Conservation (phyloP, 2,113 vertebrate species). For the Nicator chloris region DNA sequence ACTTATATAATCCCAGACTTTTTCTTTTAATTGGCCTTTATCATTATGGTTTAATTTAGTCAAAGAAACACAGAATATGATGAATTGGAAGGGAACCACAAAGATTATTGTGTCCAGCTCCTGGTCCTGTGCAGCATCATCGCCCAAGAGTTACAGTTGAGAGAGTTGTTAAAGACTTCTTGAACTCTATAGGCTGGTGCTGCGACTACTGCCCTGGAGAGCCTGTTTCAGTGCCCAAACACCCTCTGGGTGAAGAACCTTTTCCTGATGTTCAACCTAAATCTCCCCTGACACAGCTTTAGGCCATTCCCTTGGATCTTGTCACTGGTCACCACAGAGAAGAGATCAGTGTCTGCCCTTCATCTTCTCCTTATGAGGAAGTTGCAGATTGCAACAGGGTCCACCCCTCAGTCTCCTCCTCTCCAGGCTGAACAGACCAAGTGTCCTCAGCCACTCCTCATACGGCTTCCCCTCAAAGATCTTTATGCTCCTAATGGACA, state of each 20-base stretch:
- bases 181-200: background rate
- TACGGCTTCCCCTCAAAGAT: background rate
- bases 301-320: background rate
- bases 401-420: background rate
- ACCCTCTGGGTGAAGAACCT: background rate
- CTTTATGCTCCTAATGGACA: accelerated
- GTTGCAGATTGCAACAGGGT: background rate
- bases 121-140: background rate
- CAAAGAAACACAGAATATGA: background rate
- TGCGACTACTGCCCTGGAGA: background rate
- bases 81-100: background rate
- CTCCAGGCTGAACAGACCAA: background rate
- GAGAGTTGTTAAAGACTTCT: background rate
- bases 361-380: background rate
- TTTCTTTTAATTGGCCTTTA: background rate
- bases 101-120: background rate
- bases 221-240: too few species aligned
- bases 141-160: background rate
- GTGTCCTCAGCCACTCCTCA: background rate
- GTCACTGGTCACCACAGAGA: background rate
- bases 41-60: background rate
- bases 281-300: background rate
- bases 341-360: background rate
- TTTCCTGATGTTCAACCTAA: background rate
- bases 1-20: background rate